Conservation (phyloP, 30 jellyfish, hydroid and myxozoan genomes). For the Mastigias papua region DNA sequence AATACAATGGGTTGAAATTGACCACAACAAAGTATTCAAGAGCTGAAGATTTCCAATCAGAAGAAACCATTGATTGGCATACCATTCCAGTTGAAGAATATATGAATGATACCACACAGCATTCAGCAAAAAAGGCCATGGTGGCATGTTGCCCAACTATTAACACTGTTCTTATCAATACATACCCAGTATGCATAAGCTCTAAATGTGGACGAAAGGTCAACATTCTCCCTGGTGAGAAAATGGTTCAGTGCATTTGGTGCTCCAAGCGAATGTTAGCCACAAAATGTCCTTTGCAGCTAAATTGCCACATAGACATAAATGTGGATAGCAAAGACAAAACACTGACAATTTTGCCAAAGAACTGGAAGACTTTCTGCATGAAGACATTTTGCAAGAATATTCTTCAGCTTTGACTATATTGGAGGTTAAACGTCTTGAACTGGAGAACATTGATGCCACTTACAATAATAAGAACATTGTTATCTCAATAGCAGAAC, state of each 20-base stretch:
- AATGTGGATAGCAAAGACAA: neutral
- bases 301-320: conserved; percentile 1
- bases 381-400: conserved; percentile 18
- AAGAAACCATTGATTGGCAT: conserved; percentile 3
- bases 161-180: neutral
- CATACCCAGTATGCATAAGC: conserved; percentile 2
- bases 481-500: neutral
- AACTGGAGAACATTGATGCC: neutral
- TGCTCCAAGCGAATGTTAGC: conserved; percentile 22
- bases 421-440: neutral
- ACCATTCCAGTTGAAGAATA: conserved; percentile 5
- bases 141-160: conserved; percentile 2
- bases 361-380: conserved; percentile 7
- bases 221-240: conserved; percentile 8
- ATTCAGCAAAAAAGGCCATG: neutral
- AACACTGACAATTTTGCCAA: conserved; percentile 3
- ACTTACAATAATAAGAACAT: neutral
- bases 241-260: conserved; percentile 1
- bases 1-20: conserved; percentile 5
- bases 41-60: neutral
- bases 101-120: conserved; percentile 7
- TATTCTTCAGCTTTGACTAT: neutral
- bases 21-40: neutral
- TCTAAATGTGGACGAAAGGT: neutral
- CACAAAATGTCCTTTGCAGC: neutral